Percentiles rank a stretch among this genome's conserved stretches.
Evolutionary conservation across 1,140 invertebrate genomes (phyloP).

Genomic region (Heliconius melpomene): DNA sequence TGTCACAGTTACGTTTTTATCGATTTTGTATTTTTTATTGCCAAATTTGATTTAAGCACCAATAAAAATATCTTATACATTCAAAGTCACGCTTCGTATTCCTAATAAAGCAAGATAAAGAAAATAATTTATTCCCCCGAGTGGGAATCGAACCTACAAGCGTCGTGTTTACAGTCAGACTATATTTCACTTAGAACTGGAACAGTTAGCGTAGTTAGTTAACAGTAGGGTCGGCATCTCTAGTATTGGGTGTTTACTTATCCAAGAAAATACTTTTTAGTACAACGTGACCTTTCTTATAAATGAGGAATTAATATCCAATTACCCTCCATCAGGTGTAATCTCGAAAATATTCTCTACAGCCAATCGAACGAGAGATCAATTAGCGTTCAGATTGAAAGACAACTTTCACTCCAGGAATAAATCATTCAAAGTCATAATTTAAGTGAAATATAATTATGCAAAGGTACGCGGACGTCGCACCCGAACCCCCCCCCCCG

Average conservation of each 20-base stretch:
- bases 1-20: too few relatives aligned
- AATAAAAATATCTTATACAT: too few relatives aligned
- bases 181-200: too few relatives aligned
- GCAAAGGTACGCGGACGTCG: constrained; percentile 42
- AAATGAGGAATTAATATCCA: not conserved
- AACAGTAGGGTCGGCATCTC: too few relatives aligned
- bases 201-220: too few relatives aligned
- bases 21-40: too few relatives aligned
- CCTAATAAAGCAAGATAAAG: too few relatives aligned
- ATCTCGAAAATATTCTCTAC: not conserved
- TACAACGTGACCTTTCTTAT: not conserved
- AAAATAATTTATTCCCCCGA: not conserved
- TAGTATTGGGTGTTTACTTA: too few relatives aligned
- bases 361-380: constrained; percentile 6
- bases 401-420: constrained; percentile 38
- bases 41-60: too few relatives aligned
- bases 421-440: constrained; percentile 65
- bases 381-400: constrained; percentile 38
- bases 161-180: too few relatives aligned
- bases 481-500: not conserved
- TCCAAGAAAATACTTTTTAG: not conserved
- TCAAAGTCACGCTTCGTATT: too few relatives aligned
- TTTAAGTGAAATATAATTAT: constrained; percentile 64
- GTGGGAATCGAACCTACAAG: too few relatives aligned
- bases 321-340: not conserved